Percentiles rank a stretch among this genome's conserved stretches.
phyloP scores from a whole-genome alignment of 2,113 vertebrate species.

The Pyxicephalus adspersus region DNA sequence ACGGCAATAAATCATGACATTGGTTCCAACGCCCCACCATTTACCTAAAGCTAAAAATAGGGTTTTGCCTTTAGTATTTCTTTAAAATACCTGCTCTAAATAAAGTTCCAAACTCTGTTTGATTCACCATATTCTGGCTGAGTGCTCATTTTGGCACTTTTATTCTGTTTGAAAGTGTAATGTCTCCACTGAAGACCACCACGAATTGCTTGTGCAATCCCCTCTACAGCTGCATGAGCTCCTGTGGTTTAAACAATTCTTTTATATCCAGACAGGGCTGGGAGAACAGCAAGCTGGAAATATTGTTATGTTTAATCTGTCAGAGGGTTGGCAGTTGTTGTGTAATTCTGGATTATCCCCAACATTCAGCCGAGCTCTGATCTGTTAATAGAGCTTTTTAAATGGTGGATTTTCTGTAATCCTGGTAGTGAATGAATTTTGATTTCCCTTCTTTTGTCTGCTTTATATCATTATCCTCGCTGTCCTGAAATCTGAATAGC shows the following conservation, averaged over 20 bases:
- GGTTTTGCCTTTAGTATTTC: too few relatives aligned
- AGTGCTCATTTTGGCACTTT: too few relatives aligned
- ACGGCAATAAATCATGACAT: too few relatives aligned
- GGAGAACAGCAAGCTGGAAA: background rate
- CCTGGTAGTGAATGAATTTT: background rate
- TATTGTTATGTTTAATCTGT: background rate
- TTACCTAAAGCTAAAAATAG: too few relatives aligned
- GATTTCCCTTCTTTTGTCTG: background rate
- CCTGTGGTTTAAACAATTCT: background rate
- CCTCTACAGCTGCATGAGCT: background rate
- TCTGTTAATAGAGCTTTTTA: constrained; percentile 32
- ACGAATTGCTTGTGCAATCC: background rate
- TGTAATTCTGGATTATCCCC: constrained; percentile 6
- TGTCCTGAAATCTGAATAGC: too few relatives aligned
- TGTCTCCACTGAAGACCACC: too few relatives aligned
- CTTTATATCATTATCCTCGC: background rate
- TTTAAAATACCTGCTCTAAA: too few relatives aligned
- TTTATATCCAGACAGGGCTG: background rate
- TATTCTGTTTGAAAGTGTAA: too few relatives aligned
- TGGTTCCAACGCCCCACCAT: too few relatives aligned
- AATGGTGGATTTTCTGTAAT: constrained; percentile 10
- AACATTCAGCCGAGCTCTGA: background rate
- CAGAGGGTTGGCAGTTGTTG: background rate
- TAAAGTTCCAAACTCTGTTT: too few relatives aligned
- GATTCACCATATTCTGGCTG: too few relatives aligned